Conservation (phyloP, 2,888 invertebrate species). For the Digitonthophagus gazella region DNA sequence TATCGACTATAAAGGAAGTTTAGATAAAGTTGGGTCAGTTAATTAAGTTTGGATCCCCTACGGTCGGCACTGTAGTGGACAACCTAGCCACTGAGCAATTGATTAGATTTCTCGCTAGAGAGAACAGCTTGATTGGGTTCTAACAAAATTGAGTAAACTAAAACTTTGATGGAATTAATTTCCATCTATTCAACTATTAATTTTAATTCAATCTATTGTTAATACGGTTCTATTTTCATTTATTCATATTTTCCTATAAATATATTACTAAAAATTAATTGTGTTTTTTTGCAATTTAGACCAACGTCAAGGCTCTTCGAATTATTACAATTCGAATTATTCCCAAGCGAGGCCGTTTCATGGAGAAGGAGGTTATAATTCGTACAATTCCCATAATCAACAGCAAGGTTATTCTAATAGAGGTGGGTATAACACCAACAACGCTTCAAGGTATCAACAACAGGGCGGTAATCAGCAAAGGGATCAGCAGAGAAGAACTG, state of each 20-base stretch:
- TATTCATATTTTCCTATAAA: neutral
- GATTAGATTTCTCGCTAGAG: conserved; percentile 31
- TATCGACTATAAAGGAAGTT: neutral
- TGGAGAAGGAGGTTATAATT: conserved; percentile 8
- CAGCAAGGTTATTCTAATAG: conserved; percentile 8
- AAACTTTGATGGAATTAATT: conserved; percentile 2
- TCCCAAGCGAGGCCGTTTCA: neutral
- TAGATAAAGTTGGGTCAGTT: conserved; percentile 22
- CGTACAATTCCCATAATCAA: conserved; percentile 19
- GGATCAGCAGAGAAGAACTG: conserved; percentile 28
- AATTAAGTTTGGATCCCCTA: conserved; percentile 20
- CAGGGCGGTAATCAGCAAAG: conserved; percentile 20
- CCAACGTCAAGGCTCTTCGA: neutral
- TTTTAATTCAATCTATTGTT: neutral
- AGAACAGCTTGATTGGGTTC: conserved; percentile 28
- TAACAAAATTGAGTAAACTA: conserved; percentile 24
- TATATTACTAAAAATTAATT: neutral
- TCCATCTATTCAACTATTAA: neutral
- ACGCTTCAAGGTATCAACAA: neutral
- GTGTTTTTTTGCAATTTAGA: neutral
- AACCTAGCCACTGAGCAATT: conserved; percentile 22
- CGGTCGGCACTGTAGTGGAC: conserved; percentile 22
- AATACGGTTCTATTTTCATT: no score
- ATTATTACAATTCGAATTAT: neutral
- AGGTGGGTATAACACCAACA: conserved; percentile 27